These are phyloP conservation scores for Hypotaenidia philippensis DNA, from an alignment of 2,797 vertebrate species.

Conservation along the genomic window DNA sequence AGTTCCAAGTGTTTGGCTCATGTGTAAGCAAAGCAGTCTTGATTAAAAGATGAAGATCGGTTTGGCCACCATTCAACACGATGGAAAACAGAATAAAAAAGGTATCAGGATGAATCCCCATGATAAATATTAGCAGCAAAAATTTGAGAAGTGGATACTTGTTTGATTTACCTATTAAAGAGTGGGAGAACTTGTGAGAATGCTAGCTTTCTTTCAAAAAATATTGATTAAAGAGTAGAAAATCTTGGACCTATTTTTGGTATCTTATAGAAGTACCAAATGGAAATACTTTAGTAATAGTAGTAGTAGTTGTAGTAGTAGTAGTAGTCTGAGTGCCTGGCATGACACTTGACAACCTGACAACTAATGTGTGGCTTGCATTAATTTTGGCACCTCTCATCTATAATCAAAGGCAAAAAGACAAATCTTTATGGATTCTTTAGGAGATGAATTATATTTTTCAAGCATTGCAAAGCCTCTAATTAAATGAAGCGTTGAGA, in stretches of 20 bases:
- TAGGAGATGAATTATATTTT: neutral
- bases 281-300: neutral
- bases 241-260: neutral
- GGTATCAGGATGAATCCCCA: neutral
- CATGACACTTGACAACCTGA: neutral
- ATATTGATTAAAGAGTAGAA: neutral
- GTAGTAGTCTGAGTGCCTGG: neutral
- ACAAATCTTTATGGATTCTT: neutral
- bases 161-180: neutral
- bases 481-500: conserved; percentile 7
- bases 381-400: neutral
- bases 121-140: neutral
- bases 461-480: neutral
- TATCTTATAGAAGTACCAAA: neutral
- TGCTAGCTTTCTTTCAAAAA: neutral
- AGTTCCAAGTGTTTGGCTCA: conserved; percentile 1
- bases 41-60: neutral
- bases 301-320: neutral
- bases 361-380: neutral
- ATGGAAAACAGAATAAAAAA: neutral
- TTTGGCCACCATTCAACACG: neutral
- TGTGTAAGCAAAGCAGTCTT: neutral
- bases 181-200: neutral
- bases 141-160: neutral
- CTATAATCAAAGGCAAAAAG: neutral